Conservation (phyloP, 2,113 vertebrate genomes). For the Petromus typicus region DNA sequence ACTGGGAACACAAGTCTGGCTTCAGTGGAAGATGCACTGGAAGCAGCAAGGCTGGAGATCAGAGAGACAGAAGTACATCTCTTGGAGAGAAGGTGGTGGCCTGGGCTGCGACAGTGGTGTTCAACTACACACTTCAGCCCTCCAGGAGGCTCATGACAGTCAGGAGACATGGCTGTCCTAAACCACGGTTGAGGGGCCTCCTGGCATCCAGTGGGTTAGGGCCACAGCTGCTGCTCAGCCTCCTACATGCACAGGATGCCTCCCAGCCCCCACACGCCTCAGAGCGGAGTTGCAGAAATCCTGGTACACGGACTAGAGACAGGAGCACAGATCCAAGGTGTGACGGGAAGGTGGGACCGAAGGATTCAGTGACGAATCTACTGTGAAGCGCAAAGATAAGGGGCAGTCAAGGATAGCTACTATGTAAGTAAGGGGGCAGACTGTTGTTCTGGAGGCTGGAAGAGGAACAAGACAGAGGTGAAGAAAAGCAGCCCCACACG, state of each 20-base stretch:
- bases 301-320: rapidly evolving
- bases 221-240: background rate
- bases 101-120: rapidly evolving
- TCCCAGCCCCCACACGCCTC: background rate
- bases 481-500: rapidly evolving
- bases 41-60: background rate
- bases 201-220: background rate
- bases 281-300: background rate
- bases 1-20: background rate
- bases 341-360: background rate
- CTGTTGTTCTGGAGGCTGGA: too few relatives aligned
- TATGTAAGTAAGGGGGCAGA: background rate
- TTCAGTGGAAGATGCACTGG: background rate
- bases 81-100: too few relatives aligned
- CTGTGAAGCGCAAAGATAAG: background rate
- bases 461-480: background rate
- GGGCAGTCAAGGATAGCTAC: background rate
- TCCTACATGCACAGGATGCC: rapidly evolving
- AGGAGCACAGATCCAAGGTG: rapidly evolving
- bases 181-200: background rate
- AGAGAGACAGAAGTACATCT: background rate
- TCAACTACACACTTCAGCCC: background rate
- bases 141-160: too few relatives aligned
- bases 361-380: background rate
- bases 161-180: background rate